A percentile compares a stretch with the other conserved stretches of the same genome.
Conservation (phyloP, 1,140 invertebrate species). For the Bombus affinis region DNA sequence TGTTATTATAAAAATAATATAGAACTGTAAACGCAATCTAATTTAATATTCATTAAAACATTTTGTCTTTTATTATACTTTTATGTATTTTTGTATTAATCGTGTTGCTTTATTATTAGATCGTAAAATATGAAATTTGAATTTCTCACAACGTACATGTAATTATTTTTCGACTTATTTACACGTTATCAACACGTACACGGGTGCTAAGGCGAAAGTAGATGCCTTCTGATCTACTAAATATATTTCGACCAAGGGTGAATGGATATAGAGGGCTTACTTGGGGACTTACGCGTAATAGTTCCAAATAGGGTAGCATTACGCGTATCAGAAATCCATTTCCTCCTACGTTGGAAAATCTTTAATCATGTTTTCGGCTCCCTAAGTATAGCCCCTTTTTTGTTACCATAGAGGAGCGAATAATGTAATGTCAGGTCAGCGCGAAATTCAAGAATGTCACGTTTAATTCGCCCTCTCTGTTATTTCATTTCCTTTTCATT, state of each 20-base stretch:
- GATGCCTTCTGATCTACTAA: conserved; percentile 70
- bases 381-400: conserved; percentile 51
- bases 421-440: conserved; percentile 37
- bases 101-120: too few relatives aligned
- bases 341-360: conserved; percentile 73
- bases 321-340: conserved; percentile 79
- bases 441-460: conserved; percentile 9
- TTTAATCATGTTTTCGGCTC: conserved; percentile 77
- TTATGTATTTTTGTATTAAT: too few relatives aligned
- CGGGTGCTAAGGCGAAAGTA: conserved; percentile 57
- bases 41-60: too few relatives aligned
- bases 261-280: conserved; percentile 74
- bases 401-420: conserved; percentile 35
- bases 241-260: conserved; percentile 72
- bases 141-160: background rate
- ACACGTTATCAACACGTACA: conserved; percentile 31
- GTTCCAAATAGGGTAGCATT: conserved; percentile 79
- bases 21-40: too few relatives aligned
- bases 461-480: background rate
- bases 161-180: conserved; percentile 20
- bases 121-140: too few relatives aligned
- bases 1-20: too few relatives aligned
- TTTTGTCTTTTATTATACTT: background rate
- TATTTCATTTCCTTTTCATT: background rate
- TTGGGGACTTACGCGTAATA: conserved; percentile 76